Evolutionary conservation across 2,797 vertebrate species (phyloP), one percentile per base, ranked within the genome.

Genomic region (Presbytis comata): DNA sequence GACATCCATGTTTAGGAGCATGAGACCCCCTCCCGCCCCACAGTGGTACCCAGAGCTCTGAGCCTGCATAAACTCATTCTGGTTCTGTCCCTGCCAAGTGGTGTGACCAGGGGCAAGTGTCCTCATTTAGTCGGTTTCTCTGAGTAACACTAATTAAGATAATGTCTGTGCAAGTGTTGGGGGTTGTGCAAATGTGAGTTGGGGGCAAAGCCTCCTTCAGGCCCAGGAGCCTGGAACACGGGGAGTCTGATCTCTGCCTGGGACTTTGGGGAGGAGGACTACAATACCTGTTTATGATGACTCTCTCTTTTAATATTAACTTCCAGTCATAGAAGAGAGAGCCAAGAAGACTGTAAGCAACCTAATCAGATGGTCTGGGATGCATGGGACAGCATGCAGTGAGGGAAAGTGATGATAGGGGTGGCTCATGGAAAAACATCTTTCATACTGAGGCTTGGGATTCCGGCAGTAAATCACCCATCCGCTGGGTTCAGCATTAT

Each of bases 1-100:
- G 79, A 6, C 36, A 14, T 19, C 59, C 8, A 1, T 41, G 24
- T 67, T 72, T 26, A 12, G 39, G 64, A 76, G 8, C 53, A 24
- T 9, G 36, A 26, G 46, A 67, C 10, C 0, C 17, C 12, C 16
- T 21, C 30, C 48, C 2, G 1, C 1, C 57, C 24, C 46, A 0
- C 0, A 9, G 86, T 13, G 50, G 2, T 2, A 3, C 55, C 22
- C 26, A 36, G 67, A 50, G 39, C 90, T 64, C 57, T 24, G 36
- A 44, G 6, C 36, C 93, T 89, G 48, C 59, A 30, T 17, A 24
- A 1, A 33, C 14, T 55, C 28, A 0, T 78, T 30, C 48, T 21
- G 36, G 17, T 11, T 67, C 80, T 57, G 33, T n/a, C 67, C 9
- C 46, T 36, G 80, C 44, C 22, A 8, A 13, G 6, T 48, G n/a